Evolutionary conservation across 2,113 vertebrate genomes (phyloP), one percentile per base, ranked within the genome.

Genomic region (Poecile atricapillus): DNA sequence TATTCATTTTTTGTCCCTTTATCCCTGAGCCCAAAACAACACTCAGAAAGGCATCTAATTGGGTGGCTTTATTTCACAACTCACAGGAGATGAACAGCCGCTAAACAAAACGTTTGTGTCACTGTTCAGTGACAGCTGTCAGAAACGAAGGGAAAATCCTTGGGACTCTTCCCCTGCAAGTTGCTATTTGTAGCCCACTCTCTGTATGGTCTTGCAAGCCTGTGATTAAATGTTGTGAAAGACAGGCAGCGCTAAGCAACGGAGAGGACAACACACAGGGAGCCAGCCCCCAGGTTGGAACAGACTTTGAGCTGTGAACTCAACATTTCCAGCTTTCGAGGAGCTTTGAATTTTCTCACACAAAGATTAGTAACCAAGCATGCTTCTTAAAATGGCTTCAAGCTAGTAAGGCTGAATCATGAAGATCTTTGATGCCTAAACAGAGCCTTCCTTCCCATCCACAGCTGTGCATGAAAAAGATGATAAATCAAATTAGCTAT

Each of bases 261-360:
- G 0, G 28, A 50, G 80, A 81, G 69, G 47, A 50, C 73, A 83
- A 86, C 69, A 91, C 37, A 53, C n/a, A 60, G 60, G 24, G 56
- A 95, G 52, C 30, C 82, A 83, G 89, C 44, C 25, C 46, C 60
- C 46, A 89, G 83, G 46, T 3, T 95, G 90, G 92, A 90, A 67
- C 47, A 37, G 60, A 71, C 41, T 92, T 63, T 0, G 22, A 84
- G 80, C 31, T 84, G 30, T 60, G 92, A 95, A 96, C 73, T 91
- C 95, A 94, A 44, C 62, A 67, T 95, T 96, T 92, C 90, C 84
- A 73, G 90, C 87, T 95, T 97, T 97, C 56, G 31, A 97, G 94
- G 95, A 96, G 79, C 77, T 92, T 79, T 74, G 90, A 71, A 56
- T 88, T 93, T 70, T 76, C 82, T 90, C 83, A 71, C 44, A 81